Evolutionary conservation across 1,140 invertebrate species (phyloP), one percentile per base, ranked within the genome.

Genomic region (Neoseiulus cucumeris): DNA sequence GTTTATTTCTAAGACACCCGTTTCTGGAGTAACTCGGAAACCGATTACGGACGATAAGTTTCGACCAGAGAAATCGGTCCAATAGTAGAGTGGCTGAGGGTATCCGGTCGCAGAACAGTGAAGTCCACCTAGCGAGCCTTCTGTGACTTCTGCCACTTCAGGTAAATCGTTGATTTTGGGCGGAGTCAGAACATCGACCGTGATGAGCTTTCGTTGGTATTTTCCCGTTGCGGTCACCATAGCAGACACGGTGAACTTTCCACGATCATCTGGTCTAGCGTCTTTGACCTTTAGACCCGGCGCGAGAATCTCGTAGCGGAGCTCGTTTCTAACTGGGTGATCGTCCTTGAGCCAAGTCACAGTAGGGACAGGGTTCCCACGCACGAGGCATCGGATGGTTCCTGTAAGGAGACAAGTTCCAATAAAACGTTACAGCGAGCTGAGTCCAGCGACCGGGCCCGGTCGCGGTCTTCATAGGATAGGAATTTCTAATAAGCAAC

Each of bases 271-370:
- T 73, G 87, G 84, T 51, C 81, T 79, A 0, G 90, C 84, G 70
- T 86, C 83, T 68, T 82, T 84, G 65, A 92, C 87, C 22, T 83
- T 74, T 12, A 93, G 76, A 0, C 87, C 87, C 69, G 88, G 83
- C 0, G 81, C 78, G 66, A 85, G 82, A 64, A 86, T 81, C 9
- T 87, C 80, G 69, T 87, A 89, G 70, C 83, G 81, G 42, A 82
- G 81, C 68, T 82, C 81, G 28, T 67, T 69, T 14, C 67, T 68
- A 7, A 84, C 78, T 45, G 77, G 73, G 68, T 82, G 77, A n/a
- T 82, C 84, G 73, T 90, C 84, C 73, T 84, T 84, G 47, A 83
- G 79, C 90, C 89, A 93, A 72, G 87, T 85, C 14, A 93, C 83
- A 14, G 79, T 80, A 0, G 91, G 87, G 29, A 85, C 78, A 17